Conservation (phyloP, 2,797 vertebrate genomes). For the Macropus fuliginosus region DNA sequence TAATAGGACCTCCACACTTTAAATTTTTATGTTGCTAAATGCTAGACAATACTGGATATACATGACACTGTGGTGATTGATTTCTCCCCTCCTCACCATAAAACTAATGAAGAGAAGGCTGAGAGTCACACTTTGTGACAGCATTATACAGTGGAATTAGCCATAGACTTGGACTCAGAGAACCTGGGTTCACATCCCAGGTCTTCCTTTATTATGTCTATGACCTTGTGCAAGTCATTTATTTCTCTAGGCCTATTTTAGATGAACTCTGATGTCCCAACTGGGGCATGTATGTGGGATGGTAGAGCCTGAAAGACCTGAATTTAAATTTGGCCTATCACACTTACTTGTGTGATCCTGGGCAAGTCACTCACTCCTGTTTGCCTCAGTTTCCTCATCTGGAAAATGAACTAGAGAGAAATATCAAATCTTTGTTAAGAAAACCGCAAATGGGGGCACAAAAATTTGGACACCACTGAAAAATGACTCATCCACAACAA, state of each 20-base stretch:
- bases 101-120: background rate
- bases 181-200: background rate
- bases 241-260: background rate
- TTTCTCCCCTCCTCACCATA: background rate
- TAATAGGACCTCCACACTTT: background rate
- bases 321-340: background rate
- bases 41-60: background rate
- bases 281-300: background rate
- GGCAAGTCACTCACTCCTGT: background rate
- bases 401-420: background rate
- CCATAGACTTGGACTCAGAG: fast-evolving
- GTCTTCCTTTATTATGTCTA: fast-evolving
- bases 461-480: background rate
- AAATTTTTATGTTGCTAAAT: background rate
- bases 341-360: too few species aligned
- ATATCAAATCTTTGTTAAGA: background rate
- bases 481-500: background rate
- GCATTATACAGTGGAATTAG: background rate
- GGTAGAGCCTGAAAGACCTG: background rate
- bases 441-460: background rate
- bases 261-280: background rate
- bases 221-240: background rate
- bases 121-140: background rate
- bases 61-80: background rate
- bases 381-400: background rate